These are phyloP conservation scores for Anniella stebbinsi DNA, from an alignment of 2,797 vertebrate species.

Conservation along the genomic window DNA sequence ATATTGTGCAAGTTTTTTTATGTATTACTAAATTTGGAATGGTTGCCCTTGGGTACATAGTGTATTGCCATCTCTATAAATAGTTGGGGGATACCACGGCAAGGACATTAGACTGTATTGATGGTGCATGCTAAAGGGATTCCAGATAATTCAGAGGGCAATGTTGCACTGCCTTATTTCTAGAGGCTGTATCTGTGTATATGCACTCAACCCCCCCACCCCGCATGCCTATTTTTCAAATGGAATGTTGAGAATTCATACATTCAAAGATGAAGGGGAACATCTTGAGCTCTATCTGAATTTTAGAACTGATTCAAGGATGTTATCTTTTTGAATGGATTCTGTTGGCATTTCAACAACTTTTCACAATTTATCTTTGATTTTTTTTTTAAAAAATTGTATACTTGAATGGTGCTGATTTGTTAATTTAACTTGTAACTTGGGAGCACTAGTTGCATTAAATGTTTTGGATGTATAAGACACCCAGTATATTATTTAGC, in stretches of 20 bases:
- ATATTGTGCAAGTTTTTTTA: constrained; percentile 41
- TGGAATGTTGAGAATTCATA: constrained; percentile 38
- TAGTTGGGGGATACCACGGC: constrained; percentile 75
- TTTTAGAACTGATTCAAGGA: constrained; percentile 21
- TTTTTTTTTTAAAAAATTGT: constrained; percentile 6
- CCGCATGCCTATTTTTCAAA: constrained; percentile 24
- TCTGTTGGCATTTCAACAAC: constrained; percentile 2
- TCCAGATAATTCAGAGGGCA: constrained; percentile 65
- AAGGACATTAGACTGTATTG: constrained; percentile 71
- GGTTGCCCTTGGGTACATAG: constrained; percentile 48
- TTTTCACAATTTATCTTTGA: constrained; percentile 13
- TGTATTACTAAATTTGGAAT: constrained; percentile 48
- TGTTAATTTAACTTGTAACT: neutral
- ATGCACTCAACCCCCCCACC: fast-evolving
- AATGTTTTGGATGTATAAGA: constrained; percentile 14
- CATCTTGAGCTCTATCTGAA: neutral
- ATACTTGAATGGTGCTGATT: neutral
- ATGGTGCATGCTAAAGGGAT: constrained; percentile 55
- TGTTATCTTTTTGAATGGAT: constrained; percentile 21
- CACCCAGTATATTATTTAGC: constrained; percentile 33
- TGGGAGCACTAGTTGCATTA: constrained; percentile 19
- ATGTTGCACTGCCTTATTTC: constrained; percentile 61
- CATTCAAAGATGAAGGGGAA: neutral
- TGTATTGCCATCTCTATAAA: constrained; percentile 71
- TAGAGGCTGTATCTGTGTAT: constrained; percentile 31